Conservation (phyloP, 2,888 invertebrate species). For the Caenorhabditis drosophilae region DNA sequence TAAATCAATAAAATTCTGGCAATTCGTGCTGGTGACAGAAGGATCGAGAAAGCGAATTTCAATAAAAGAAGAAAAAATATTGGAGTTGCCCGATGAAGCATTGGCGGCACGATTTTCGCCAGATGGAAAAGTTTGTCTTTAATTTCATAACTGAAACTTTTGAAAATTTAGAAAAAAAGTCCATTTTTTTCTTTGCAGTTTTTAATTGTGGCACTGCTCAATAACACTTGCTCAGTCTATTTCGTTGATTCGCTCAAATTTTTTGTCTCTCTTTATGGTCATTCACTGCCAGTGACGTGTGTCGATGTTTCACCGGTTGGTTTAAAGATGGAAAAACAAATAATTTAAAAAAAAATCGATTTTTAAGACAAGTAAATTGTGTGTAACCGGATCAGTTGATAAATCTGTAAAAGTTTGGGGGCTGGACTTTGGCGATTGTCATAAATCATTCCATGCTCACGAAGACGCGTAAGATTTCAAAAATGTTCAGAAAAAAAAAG, state of each 20-base stretch:
- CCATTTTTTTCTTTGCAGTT: too few relatives aligned
- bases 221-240: conserved; percentile 92
- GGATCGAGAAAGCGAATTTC: conserved; percentile 70
- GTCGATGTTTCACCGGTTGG: conserved; percentile 81
- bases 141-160: too few relatives aligned
- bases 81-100: conserved; percentile 87
- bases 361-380: conserved; percentile 74
- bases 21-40: conserved; percentile 78
- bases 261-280: conserved; percentile 91
- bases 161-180: too few relatives aligned
- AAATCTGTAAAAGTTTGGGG: conserved; percentile 97
- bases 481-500: too few relatives aligned
- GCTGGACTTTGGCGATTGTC: conserved; percentile 97
- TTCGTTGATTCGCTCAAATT: conserved; percentile 94
- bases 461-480: conserved; percentile 79
- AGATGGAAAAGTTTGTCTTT: too few relatives aligned
- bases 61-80: conserved; percentile 79
- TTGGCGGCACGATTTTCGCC: conserved; percentile 77
- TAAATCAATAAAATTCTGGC: conserved; percentile 89
- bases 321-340: too few relatives aligned
- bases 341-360: too few relatives aligned
- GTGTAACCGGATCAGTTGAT: conserved; percentile 93
- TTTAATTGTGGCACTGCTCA: conserved; percentile 86
- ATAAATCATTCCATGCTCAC: conserved; percentile 90
- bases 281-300: conserved; percentile 89